phyloP scores from a whole-genome alignment of 2,113 vertebrate genomes.

The Athene cunicularia region DNA sequence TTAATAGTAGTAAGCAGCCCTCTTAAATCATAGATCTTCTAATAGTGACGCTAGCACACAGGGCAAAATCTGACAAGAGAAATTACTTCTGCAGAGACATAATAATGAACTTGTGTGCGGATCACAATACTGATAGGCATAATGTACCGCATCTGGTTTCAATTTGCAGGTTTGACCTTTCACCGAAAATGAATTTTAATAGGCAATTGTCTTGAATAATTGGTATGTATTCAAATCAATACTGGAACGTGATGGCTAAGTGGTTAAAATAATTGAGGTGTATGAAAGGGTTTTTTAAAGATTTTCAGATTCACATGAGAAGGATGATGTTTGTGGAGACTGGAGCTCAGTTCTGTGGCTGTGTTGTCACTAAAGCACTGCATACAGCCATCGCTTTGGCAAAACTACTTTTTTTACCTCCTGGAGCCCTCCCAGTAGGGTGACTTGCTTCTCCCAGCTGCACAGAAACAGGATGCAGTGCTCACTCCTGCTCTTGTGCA shows the following conservation, averaged over 20 bases:
- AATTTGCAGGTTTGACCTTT: conserved; percentile 60
- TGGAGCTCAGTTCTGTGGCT: rapidly evolving
- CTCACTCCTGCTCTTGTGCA: neutral
- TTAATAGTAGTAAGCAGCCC: neutral
- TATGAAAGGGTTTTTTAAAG: neutral
- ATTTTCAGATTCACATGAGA: neutral
- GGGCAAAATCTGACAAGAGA: conserved; percentile 7
- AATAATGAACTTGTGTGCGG: conserved; percentile 39
- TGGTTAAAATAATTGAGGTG: conserved; percentile 49
- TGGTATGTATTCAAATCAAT: conserved; percentile 33
- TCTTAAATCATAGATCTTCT: conserved; percentile 38
- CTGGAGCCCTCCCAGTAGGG: neutral
- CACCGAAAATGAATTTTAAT: conserved; percentile 61
- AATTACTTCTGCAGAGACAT: conserved; percentile 25
- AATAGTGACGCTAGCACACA: neutral
- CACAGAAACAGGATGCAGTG: neutral
- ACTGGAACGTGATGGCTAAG: conserved; percentile 10
- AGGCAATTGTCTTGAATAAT: conserved; percentile 66
- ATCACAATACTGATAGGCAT: conserved; percentile 38
- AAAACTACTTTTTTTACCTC: neutral
- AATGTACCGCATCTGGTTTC: conserved; percentile 50
- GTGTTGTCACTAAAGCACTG: rapidly evolving
- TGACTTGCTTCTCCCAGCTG: neutral
- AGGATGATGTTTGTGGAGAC: neutral
- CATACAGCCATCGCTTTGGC: rapidly evolving